phyloP scores from a whole-genome alignment of 1,140 invertebrate species.

The Xylocopa sonorina region DNA sequence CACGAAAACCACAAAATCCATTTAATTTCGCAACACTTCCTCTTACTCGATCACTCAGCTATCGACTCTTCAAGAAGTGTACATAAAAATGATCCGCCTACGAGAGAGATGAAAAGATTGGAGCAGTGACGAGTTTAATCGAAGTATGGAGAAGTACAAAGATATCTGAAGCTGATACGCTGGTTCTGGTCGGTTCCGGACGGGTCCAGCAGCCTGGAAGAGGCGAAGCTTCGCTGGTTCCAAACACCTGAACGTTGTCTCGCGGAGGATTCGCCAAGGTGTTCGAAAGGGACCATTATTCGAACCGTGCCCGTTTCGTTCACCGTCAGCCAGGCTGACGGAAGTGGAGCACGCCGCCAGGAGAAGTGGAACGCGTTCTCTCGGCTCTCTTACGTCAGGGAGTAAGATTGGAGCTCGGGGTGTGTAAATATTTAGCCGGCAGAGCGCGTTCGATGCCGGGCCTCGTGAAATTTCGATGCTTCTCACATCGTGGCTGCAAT shows the following conservation, averaged over 20 bases:
- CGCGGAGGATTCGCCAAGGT: conserved; percentile 14
- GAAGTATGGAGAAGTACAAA: neutral
- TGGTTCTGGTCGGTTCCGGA: neutral
- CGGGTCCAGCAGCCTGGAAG: conserved; percentile 25
- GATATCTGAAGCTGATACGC: conserved; percentile 4
- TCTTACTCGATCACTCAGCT: too few species aligned
- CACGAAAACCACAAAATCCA: too few species aligned
- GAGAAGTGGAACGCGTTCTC: neutral
- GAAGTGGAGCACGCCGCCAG: neutral
- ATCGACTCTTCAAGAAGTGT: too few species aligned
- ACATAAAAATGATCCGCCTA: too few species aligned
- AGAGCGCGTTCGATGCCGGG: neutral
- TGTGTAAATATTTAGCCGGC: neutral
- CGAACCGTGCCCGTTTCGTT: conserved; percentile 18
- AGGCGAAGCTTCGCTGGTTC: conserved; percentile 24
- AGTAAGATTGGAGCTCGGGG: neutral
- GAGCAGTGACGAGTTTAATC: too few species aligned
- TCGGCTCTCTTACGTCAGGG: neutral
- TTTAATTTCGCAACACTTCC: too few species aligned
- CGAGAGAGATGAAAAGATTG: too few species aligned
- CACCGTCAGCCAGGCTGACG: neutral
- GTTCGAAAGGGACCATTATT: conserved; percentile 32
- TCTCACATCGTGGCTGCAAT: too few species aligned
- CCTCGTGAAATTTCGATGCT: too few species aligned
- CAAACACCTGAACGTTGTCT: conserved; percentile 13